Evolutionary conservation across 2,797 vertebrate species (phyloP).

Genomic region (Smutsia gigantea): DNA sequence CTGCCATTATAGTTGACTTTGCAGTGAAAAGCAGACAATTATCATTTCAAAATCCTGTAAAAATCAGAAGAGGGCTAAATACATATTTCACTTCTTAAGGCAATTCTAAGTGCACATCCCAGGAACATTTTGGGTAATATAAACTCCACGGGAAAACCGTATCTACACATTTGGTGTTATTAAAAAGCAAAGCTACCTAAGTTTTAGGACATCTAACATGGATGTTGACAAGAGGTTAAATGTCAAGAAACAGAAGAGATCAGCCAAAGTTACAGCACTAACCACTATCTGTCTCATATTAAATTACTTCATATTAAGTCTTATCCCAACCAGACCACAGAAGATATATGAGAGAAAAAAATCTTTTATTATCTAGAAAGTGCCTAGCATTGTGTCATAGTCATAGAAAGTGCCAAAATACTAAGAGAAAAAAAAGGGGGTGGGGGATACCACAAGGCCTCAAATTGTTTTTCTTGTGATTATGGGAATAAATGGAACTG

Average conservation of each 20-base stretch:
- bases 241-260: constrained; percentile 66
- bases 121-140: constrained; percentile 16
- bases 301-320: constrained; percentile 62
- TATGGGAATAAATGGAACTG: neutral
- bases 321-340: constrained; percentile 62
- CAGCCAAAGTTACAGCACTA: constrained; percentile 57
- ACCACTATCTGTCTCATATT: constrained; percentile 57
- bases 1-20: neutral
- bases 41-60: constrained; percentile 28
- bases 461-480: neutral
- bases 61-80: neutral
- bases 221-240: constrained; percentile 70
- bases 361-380: neutral
- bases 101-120: neutral
- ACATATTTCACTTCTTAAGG: neutral
- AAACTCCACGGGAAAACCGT: neutral
- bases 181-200: constrained; percentile 56
- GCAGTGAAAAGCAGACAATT: neutral
- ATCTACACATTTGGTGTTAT: neutral
- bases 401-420: neutral
- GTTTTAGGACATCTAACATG: constrained; percentile 58
- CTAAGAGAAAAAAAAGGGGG: neutral
- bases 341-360: neutral
- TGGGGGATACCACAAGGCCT: neutral
- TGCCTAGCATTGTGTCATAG: neutral